Evolutionary conservation across 2,888 invertebrate species (phyloP), one percentile per base, ranked within the genome.

Genomic region (Synergus laeviventris): DNA sequence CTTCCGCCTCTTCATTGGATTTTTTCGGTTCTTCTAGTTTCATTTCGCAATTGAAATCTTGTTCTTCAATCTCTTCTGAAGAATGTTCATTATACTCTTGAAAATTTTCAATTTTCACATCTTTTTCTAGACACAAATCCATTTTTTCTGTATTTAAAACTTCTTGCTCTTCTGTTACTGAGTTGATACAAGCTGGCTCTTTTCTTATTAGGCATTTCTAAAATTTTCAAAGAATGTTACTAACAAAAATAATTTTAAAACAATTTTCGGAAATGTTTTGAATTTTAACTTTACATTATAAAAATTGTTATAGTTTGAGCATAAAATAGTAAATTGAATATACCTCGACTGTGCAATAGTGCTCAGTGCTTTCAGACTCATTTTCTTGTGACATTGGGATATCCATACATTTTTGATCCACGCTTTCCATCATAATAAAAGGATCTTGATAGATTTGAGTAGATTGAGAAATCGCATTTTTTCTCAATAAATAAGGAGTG

Each of bases 381-480:
- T 54, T 18, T 54, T 18, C 9, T 54, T 59, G 24, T 2, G 59
- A 24, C 2, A 24, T 38, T 16, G 64, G 14, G 42, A 24, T 62
- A n/a, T 21, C 16, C 31, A 62, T 9, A 24, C 12, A 11, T 24
- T 18, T 62, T 62, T 62, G 24, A 38, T 24, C 38, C 16, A 18
- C 11, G 11, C 24, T 62, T 62, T 62, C 16, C 11, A 62, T 9
- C n/a, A 62, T 36, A 36, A 62, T 3, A 24, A n/a, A 9, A 36
- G 31, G 31, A 36, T 73, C 56, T 39, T 14, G 16, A 56, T 38
- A 9, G 14, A 39, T 21, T 12, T 56, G 31, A 56, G 56, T 56
- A 21, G 54, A 59, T 73, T 73, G 73, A 54, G 14, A 73, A 74
- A 60, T 60, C n/a, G 59, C 59, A 74, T 74, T 74, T 42, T 74